phyloP scores from a whole-genome alignment of 2,888 invertebrate species.

The Diploptera punctata region DNA sequence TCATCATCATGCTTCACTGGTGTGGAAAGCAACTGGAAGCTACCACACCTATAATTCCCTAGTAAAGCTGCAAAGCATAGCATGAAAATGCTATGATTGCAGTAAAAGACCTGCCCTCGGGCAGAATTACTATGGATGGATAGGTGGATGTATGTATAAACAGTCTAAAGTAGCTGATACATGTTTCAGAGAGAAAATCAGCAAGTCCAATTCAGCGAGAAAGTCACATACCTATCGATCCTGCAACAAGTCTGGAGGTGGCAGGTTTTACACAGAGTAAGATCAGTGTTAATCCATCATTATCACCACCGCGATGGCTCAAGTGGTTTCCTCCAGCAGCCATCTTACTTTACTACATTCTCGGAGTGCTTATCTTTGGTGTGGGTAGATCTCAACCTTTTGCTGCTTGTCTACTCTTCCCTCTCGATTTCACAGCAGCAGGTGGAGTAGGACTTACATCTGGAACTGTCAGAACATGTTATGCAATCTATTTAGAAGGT shows the following conservation, averaged over 20 bases:
- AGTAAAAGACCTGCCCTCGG: too few species aligned
- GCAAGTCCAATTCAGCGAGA: neutral
- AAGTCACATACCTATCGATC: neutral
- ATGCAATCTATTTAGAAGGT: slow-evolving; percentile 71
- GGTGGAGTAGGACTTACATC: slow-evolving; percentile 69
- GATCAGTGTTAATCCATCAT: slow-evolving; percentile 1
- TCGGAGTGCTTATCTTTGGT: slow-evolving; percentile 68
- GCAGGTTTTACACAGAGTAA: neutral
- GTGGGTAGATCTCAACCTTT: slow-evolving; percentile 59
- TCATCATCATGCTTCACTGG: too few species aligned
- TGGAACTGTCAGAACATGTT: slow-evolving; percentile 65
- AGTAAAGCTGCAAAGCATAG: too few species aligned
- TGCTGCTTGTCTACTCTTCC: slow-evolving; percentile 67
- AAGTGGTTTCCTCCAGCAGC: slow-evolving; percentile 56
- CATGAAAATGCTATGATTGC: too few species aligned
- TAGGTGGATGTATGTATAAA: too few species aligned
- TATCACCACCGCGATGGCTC: slow-evolving; percentile 39
- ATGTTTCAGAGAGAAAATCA: neutral
- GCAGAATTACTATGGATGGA: too few species aligned
- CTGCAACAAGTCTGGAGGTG: neutral
- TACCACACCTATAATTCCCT: too few species aligned
- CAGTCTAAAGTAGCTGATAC: too few species aligned
- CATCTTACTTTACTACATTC: slow-evolving; percentile 61
- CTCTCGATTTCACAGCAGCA: slow-evolving; percentile 72
- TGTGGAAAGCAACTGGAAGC: too few species aligned